These are phyloP conservation scores for Deroplatys truncata DNA, from an alignment of 2,888 invertebrate species.

Conservation along the genomic window DNA sequence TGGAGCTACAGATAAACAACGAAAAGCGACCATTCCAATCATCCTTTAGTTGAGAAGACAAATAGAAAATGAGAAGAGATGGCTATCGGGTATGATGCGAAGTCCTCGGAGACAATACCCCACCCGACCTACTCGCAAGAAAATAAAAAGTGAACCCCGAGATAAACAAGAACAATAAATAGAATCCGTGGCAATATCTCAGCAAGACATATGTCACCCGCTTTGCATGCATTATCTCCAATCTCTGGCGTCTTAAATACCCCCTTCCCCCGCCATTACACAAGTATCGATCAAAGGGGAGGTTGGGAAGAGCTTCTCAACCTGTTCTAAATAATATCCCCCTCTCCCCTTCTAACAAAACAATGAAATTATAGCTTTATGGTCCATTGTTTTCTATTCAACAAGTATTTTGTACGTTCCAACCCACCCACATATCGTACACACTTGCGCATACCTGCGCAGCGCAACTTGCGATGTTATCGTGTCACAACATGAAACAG, in stretches of 20 bases:
- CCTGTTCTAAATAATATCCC: conserved; percentile 2
- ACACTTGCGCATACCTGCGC: neutral
- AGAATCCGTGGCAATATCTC: neutral
- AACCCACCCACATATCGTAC: neutral
- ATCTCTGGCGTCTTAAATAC: neutral
- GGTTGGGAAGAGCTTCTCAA: neutral
- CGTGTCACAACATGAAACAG: neutral
- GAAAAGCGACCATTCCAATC: neutral
- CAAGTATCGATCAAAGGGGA: neutral
- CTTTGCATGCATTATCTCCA: neutral
- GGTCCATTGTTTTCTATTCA: conserved; percentile 26
- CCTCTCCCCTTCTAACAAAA: conserved; percentile 1
- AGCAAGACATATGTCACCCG: neutral
- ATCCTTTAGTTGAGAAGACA: neutral
- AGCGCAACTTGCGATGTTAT: neutral
- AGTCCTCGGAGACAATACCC: neutral
- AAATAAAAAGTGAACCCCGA: neutral
- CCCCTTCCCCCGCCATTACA: neutral
- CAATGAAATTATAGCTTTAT: conserved; percentile 26
- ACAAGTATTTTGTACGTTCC: neutral
- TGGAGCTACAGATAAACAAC: neutral
- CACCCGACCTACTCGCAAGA: neutral
- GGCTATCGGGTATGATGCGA: neutral
- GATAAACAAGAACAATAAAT: neutral
- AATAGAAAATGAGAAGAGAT: neutral